Conservation (phyloP, 2,888 invertebrate species). For the Ochropacha duplaris region DNA sequence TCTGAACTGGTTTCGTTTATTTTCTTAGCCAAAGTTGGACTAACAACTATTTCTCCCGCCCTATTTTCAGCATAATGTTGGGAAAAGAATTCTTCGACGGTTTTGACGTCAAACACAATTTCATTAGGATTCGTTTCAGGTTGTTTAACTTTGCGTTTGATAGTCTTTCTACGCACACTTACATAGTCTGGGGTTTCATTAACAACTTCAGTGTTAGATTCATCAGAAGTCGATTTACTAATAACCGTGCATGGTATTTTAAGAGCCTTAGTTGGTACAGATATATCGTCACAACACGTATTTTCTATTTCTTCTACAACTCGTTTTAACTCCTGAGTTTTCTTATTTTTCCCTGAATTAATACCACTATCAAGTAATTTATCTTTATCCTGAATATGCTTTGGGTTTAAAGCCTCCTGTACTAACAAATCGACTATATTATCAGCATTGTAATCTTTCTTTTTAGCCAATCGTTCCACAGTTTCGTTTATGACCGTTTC, state of each 20-base stretch:
- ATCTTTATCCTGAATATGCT: slow-evolving; percentile 18
- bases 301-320: slow-evolving; percentile 44
- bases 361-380: slow-evolving; percentile 39
- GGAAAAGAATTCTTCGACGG: slow-evolving; percentile 56
- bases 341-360: slow-evolving; percentile 33
- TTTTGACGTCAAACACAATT: slow-evolving; percentile 33
- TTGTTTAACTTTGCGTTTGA: neutral
- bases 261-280: slow-evolving; percentile 9
- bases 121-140: slow-evolving; percentile 1
- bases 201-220: slow-evolving; percentile 55
- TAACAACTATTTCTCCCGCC: slow-evolving; percentile 41
- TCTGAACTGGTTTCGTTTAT: slow-evolving; percentile 60
- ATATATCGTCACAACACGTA: slow-evolving; percentile 28
- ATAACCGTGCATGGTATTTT: slow-evolving; percentile 25
- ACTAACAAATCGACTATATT: slow-evolving; percentile 56
- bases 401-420: slow-evolving; percentile 48
- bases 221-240: slow-evolving; percentile 54
- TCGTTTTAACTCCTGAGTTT: slow-evolving; percentile 23
- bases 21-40: slow-evolving; percentile 58
- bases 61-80: slow-evolving; percentile 50
- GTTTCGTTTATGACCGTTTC: slow-evolving; percentile 57
- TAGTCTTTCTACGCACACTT: slow-evolving; percentile 29
- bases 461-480: slow-evolving; percentile 46
- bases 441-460: slow-evolving; percentile 39
- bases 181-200: slow-evolving; percentile 49